Conservation (phyloP, 2,797 vertebrate species). For the Tadarida brasiliensis region DNA sequence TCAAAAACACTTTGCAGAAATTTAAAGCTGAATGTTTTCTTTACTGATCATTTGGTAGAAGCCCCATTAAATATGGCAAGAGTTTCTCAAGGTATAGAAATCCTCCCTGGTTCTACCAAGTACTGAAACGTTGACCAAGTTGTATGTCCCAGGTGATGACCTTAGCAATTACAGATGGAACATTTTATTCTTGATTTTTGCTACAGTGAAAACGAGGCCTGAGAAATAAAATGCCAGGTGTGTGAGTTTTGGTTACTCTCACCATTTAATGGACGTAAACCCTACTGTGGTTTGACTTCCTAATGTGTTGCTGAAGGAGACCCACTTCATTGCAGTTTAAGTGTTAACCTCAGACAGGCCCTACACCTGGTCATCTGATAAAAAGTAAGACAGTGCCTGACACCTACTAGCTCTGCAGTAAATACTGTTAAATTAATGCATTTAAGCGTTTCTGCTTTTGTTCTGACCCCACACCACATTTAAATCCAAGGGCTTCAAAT, state of each 20-base stretch:
- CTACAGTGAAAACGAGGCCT: background rate
- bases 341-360: background rate
- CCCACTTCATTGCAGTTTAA: background rate
- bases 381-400: background rate
- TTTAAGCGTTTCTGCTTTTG: background rate
- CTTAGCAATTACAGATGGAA: background rate
- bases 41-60: background rate
- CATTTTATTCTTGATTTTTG: background rate
- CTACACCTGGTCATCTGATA: background rate
- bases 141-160: background rate
- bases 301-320: background rate
- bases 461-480: background rate
- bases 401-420: background rate
- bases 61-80: background rate
- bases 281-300: background rate
- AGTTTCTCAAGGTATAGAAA: background rate
- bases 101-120: background rate
- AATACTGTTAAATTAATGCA: background rate
- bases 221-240: background rate
- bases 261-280: background rate
- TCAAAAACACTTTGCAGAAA: background rate
- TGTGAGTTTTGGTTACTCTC: background rate
- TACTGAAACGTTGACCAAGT: background rate
- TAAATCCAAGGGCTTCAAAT: background rate
- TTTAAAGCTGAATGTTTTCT: background rate